Evolutionary conservation across 2,888 invertebrate species (phyloP).

Genomic region (Tetramorium bicarinatum): DNA sequence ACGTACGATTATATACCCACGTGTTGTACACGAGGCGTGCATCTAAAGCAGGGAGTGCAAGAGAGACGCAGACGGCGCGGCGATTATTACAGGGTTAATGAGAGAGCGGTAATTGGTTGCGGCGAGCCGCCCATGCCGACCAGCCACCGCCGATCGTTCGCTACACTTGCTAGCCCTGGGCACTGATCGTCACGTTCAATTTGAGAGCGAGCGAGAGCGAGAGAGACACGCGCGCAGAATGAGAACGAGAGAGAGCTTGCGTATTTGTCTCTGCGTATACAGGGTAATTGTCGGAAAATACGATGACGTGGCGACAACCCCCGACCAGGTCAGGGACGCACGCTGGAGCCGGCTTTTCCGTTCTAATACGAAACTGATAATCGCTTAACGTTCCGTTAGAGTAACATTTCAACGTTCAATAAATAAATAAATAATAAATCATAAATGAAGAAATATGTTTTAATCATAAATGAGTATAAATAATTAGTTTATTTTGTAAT

Average conservation of each 20-base stretch:
- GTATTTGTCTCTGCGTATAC: slow-evolving; percentile 60
- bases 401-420: neutral
- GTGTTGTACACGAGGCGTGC: neutral
- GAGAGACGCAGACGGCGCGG: slow-evolving; percentile 44
- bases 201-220: slow-evolving; percentile 53
- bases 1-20: slow-evolving; percentile 58
- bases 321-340: slow-evolving; percentile 66
- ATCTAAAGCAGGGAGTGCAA: neutral
- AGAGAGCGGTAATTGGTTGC: slow-evolving; percentile 84
- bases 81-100: slow-evolving; percentile 83
- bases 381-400: neutral
- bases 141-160: slow-evolving; percentile 70
- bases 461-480: neutral
- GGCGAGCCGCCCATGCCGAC: slow-evolving; percentile 77
- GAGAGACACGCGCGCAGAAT: neutral
- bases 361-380: neutral
- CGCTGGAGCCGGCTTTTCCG: slow-evolving; percentile 6
- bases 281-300: slow-evolving; percentile 76
- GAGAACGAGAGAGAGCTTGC: slow-evolving; percentile 2
- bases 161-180: slow-evolving; percentile 61
- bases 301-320: slow-evolving; percentile 71
- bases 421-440: neutral
- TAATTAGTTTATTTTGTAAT: neutral
- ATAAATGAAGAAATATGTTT: neutral
- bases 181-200: slow-evolving; percentile 71